Conservation (phyloP, 2,113 vertebrate genomes). For the Phalacrocorax aristotelis region DNA sequence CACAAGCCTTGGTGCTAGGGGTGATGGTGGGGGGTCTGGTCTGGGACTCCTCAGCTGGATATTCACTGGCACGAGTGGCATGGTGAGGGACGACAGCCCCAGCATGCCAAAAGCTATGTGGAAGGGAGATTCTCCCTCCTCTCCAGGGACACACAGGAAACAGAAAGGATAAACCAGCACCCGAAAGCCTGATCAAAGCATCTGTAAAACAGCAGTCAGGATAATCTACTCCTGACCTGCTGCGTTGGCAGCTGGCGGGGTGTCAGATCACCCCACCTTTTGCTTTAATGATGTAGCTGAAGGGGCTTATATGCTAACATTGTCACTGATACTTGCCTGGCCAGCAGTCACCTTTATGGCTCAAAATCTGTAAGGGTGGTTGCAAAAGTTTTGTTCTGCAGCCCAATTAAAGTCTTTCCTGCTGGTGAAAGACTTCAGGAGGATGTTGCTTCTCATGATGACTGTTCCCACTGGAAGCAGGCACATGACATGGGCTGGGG, state of each 20-base stretch:
- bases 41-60: background rate
- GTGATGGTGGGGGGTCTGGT: background rate
- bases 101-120: accelerated
- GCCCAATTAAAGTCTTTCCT: background rate
- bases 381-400: background rate
- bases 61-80: accelerated
- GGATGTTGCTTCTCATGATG: background rate
- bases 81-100: background rate
- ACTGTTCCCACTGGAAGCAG: background rate
- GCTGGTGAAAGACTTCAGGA: background rate
- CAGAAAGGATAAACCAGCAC: background rate
- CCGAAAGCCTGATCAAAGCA: background rate
- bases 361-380: background rate
- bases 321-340: background rate
- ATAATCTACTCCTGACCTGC: background rate
- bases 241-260: background rate
- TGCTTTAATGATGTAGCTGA: background rate
- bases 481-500: background rate
- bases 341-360: background rate
- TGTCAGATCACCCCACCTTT: background rate
- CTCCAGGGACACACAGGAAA: background rate
- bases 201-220: background rate
- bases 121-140: background rate
- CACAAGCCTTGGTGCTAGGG: background rate
- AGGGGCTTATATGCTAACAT: background rate